Evolutionary conservation across 2,113 vertebrate species (phyloP), one percentile per base, ranked within the genome.

Genomic region (Galemys pyrenaicus): DNA sequence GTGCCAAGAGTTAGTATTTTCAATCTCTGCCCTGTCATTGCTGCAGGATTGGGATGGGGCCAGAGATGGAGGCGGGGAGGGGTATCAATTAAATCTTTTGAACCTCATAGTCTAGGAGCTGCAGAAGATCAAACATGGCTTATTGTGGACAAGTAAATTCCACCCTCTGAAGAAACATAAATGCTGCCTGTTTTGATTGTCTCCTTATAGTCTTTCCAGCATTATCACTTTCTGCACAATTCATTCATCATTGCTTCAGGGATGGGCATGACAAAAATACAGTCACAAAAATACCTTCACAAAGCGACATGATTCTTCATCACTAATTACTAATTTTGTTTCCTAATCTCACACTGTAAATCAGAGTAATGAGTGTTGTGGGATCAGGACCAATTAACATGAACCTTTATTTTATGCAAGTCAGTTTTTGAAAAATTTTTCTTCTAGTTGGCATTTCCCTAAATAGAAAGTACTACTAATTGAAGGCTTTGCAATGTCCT

Each of bases 21-120:
- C 35, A n/a, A 73, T 75, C 54, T 17, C 19, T 28, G 16, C 5
- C 88, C 19, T 6, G 20, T 39, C 49, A 44, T 6, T 60, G 7
- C 22, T 60, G 7, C 56, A 5, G 54, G 54, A 17, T 70, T 39
- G 20, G 16, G 11, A n/a, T 37, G 13, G 17, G 28, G 24, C 2
- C 3, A 3, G 6, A 11, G 2, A 7, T n/a, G n/a, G 3, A 20
- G 9, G 0, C 0, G 0, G 9, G 13, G 30, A 3, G 16, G 13
- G 10, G 4, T 2, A 16, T 30, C 51, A 39, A 13, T 62, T 82
- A 16, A 51, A 0, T 44, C 22, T 87, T 91, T 16, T 67, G 5
- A 92, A 39, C 9, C 26, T 84, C 17, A n/a, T 35, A 10, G 2
- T 70, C 26, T 5, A 49, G 30, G 30, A 51, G 4, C 2, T 8